Evolutionary conservation across 30 jellyfish, hydroid and myxozoan species (phyloP).

Genomic region (Mastigias papua): DNA sequence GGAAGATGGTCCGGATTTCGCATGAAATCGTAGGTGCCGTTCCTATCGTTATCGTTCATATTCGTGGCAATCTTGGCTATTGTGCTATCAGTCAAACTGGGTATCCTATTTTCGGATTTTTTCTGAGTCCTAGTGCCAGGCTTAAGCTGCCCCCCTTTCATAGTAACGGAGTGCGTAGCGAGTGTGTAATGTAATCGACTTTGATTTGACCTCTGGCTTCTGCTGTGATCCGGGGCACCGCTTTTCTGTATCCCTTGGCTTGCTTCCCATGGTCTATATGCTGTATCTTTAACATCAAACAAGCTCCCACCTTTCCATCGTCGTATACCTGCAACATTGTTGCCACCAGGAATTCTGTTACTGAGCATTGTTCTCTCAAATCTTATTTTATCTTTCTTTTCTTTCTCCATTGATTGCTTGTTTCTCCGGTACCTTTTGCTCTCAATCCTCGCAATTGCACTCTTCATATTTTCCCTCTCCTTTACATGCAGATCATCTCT

Average conservation of each 20-base stretch:
- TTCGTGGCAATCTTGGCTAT: slow-evolving; percentile 37
- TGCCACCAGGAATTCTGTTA: background rate
- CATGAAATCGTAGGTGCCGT: background rate
- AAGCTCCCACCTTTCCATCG: background rate
- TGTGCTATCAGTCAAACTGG: background rate
- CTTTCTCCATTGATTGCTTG: background rate
- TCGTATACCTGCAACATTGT: background rate
- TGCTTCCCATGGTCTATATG: background rate
- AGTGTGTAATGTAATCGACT: background rate
- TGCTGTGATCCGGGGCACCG: background rate
- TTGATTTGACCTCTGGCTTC: background rate
- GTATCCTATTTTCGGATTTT: background rate
- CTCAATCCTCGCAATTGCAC: slow-evolving; percentile 39
- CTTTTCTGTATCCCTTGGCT: background rate
- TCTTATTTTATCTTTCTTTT: background rate
- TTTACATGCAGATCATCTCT: slow-evolving; percentile 11
- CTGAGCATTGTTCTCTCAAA: background rate
- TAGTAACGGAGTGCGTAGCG: background rate
- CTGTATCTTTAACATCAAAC: background rate
- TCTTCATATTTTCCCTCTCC: slow-evolving; percentile 17
- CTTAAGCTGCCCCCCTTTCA: background rate
- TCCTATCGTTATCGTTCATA: slow-evolving; percentile 8
- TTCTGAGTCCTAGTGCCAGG: background rate
- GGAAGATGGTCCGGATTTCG: slow-evolving; percentile 63
- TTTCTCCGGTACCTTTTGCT: slow-evolving; percentile 6